Percentiles rank a stretch among this genome's conserved stretches.
phyloP scores from a whole-genome alignment of 2,888 invertebrate genomes.

The Cistogaster globosa region DNA sequence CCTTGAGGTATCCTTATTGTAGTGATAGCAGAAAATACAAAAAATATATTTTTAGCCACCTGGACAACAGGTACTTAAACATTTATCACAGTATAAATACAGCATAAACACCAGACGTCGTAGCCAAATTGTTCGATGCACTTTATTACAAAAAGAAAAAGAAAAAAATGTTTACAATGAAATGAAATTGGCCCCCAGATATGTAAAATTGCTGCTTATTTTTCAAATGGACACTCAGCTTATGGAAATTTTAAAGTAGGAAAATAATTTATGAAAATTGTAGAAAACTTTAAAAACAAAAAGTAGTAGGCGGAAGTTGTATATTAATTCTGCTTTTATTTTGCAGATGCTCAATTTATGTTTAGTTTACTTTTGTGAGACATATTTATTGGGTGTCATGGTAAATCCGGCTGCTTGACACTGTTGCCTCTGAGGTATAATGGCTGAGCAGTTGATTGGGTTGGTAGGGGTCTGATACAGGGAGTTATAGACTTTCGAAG shows the following conservation, averaged over 20 bases:
- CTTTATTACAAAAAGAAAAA: conserved; percentile 25
- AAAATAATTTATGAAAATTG: conserved; percentile 34
- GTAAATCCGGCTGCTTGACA: too few species aligned
- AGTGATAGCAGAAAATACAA: conserved; percentile 23
- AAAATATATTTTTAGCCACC: conserved; percentile 35
- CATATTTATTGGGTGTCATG: too few species aligned
- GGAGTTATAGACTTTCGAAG: too few species aligned
- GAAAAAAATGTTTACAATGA: neutral
- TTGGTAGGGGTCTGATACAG: too few species aligned
- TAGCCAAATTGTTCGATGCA: conserved; percentile 46
- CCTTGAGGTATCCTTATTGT: conserved; percentile 54
- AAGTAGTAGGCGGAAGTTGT: neutral
- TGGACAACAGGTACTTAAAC: conserved; percentile 60
- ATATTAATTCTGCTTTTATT: neutral
- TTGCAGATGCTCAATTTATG: conserved; percentile 4
- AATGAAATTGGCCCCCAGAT: conserved; percentile 35
- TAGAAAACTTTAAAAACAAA: neutral
- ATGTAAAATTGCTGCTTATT: conserved; percentile 15
- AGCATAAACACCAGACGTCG: conserved; percentile 44
- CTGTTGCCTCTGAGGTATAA: too few species aligned
- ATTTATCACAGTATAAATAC: conserved; percentile 46
- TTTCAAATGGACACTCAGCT: conserved; percentile 44
- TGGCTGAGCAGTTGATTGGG: too few species aligned
- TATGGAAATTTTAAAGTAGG: conserved; percentile 31
- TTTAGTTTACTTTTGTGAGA: neutral